Conservation (phyloP, 1,140 invertebrate genomes). For the Papilio aristodemus region DNA sequence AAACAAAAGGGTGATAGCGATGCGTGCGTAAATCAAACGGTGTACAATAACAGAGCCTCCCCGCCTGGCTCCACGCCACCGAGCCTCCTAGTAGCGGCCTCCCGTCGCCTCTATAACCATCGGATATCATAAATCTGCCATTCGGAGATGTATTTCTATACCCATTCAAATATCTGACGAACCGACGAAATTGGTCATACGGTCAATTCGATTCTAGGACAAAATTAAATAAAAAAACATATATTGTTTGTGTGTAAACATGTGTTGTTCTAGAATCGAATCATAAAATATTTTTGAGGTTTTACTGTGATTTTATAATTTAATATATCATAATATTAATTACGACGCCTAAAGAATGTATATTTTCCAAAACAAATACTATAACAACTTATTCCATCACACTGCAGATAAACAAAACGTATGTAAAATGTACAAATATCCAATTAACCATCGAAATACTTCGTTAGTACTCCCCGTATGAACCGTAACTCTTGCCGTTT, state of each 20-base stretch:
- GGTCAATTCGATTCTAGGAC: background rate
- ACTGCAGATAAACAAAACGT: background rate
- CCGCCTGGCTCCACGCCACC: conserved; percentile 53
- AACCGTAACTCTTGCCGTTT: conserved; percentile 55
- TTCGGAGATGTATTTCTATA: conserved; percentile 62
- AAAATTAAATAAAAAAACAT: background rate
- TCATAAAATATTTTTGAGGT: too few species aligned
- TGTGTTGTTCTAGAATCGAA: too few species aligned
- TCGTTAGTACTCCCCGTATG: too few species aligned
- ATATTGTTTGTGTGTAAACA: too few species aligned
- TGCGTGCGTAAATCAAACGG: conserved; percentile 77
- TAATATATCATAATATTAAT: too few species aligned
- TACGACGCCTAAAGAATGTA: too few species aligned
- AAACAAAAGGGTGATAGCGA: conserved; percentile 77
- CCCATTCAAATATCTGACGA: conserved; percentile 53
- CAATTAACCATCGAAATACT: background rate
- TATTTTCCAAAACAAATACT: too few species aligned
- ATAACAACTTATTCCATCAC: background rate
- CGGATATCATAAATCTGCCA: conserved; percentile 71
- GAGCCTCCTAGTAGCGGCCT: conserved; percentile 47
- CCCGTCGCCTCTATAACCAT: conserved; percentile 55
- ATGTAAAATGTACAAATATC: background rate
- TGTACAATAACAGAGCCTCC: conserved; percentile 74
- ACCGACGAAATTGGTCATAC: conserved; percentile 25
- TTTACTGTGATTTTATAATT: too few species aligned